Conservation (phyloP, 2,888 invertebrate genomes). For the Phortica okadai region DNA sequence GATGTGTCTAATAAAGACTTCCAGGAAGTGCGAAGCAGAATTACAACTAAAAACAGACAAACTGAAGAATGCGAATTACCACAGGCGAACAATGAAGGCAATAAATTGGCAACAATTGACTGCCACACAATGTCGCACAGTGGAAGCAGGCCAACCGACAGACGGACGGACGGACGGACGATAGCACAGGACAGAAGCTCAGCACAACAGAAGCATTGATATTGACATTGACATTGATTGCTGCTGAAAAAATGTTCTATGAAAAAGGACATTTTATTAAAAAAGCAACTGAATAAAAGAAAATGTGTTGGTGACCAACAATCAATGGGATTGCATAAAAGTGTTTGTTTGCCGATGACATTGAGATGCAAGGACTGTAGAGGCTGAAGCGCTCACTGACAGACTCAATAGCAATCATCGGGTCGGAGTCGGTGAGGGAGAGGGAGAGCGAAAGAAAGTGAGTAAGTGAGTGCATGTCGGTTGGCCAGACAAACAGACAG, state of each 20-base stretch:
- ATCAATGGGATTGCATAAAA: conserved; percentile 43
- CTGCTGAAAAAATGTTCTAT: no score
- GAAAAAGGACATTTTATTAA: no score
- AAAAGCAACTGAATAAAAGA: conserved; percentile 42
- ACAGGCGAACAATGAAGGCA: conserved; percentile 47
- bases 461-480: background rate
- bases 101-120: conserved; percentile 58
- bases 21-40: conserved; percentile 56
- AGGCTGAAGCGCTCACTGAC: conserved; percentile 11
- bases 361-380: conserved; percentile 35
- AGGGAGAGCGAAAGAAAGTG: no score
- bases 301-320: conserved; percentile 45
- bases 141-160: background rate
- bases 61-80: conserved; percentile 31
- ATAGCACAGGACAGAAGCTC: conserved; percentile 24
- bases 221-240: no score
- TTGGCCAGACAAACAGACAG: background rate
- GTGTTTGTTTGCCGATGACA: conserved; percentile 23
- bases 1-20: conserved; percentile 53
- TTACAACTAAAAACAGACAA: conserved; percentile 21
- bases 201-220: no score
- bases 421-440: no score
- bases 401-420: no score
- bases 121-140: conserved; percentile 36
- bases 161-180: conserved; percentile 29